A percentile compares a stretch with the other conserved stretches of the same genome.
Evolutionary conservation across 2,797 vertebrate species (phyloP).

Genomic region (Rousettus madagascariensis): DNA sequence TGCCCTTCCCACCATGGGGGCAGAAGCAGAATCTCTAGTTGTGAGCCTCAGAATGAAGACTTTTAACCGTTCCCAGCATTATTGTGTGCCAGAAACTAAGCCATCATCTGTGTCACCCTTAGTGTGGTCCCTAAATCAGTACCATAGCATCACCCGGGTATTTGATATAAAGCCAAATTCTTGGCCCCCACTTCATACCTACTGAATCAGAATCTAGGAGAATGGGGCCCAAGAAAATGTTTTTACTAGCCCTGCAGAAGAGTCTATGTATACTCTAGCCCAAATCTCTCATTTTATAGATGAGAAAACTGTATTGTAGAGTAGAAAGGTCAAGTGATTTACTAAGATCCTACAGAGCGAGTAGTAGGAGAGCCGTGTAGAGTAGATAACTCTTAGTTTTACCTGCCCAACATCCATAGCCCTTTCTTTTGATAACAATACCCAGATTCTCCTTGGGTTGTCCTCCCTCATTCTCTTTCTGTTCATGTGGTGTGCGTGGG

Average conservation of each 20-base stretch:
- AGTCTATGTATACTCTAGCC: background rate
- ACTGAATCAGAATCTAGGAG: background rate
- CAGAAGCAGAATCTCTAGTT: background rate
- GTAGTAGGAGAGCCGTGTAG: background rate
- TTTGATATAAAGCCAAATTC: background rate
- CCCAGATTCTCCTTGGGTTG: background rate
- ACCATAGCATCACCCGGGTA: no score
- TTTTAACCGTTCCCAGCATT: background rate
- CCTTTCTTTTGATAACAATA: background rate
- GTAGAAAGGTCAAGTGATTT: background rate
- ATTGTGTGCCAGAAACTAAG: background rate
- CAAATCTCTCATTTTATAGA: background rate
- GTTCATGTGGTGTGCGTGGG: background rate
- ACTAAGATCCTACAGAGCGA: background rate
- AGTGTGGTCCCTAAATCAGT: background rate
- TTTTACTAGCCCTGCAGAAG: background rate
- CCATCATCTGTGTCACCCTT: background rate
- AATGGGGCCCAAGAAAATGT: background rate
- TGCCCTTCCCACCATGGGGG: background rate
- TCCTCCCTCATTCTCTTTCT: background rate
- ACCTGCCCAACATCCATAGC: background rate
- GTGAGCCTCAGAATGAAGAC: background rate
- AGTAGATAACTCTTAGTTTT: background rate
- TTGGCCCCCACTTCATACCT: background rate
- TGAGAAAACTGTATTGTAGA: background rate